A percentile compares a stretch with the other conserved stretches of the same genome.
These are phyloP conservation scores for Serranus cabrilla DNA, from an alignment of 2,797 vertebrate genomes.

Conservation along the genomic window DNA sequence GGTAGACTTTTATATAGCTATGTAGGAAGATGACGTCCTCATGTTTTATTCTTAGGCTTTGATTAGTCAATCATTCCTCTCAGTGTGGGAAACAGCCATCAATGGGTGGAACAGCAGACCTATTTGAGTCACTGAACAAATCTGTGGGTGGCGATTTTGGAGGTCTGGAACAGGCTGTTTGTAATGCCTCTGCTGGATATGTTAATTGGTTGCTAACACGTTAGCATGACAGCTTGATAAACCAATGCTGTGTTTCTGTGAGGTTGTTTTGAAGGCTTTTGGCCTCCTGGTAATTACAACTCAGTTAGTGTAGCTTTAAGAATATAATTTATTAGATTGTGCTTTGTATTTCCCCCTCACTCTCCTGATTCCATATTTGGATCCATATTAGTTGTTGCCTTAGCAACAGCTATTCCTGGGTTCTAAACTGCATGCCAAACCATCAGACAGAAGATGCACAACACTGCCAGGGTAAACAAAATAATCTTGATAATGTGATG, in stretches of 20 bases:
- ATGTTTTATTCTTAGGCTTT: background rate
- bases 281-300: slow-evolving; percentile 41
- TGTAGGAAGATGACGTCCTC: background rate
- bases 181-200: background rate
- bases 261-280: slow-evolving; percentile 10
- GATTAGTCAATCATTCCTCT: slow-evolving; percentile 5
- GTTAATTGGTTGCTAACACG: slow-evolving; percentile 11
- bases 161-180: slow-evolving; percentile 1
- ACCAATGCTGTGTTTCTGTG: background rate
- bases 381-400: slow-evolving; percentile 75
- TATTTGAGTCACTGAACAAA: background rate
- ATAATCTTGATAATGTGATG: slow-evolving; percentile 79
- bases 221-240: slow-evolving; percentile 18
- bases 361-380: slow-evolving; percentile 71
- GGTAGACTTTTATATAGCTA: background rate
- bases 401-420: slow-evolving; percentile 78
- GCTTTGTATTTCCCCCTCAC: slow-evolving; percentile 59
- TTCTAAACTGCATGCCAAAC: slow-evolving; percentile 70
- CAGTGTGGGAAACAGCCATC: background rate
- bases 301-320: slow-evolving; percentile 31
- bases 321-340: slow-evolving; percentile 62
- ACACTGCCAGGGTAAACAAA: slow-evolving; percentile 77
- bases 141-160: background rate
- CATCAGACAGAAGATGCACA: slow-evolving; percentile 68
- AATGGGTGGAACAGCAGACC: background rate